These are phyloP conservation scores for Sclerurus mexicanus DNA, from an alignment of 2,113 vertebrate genomes.

Conservation along the genomic window DNA sequence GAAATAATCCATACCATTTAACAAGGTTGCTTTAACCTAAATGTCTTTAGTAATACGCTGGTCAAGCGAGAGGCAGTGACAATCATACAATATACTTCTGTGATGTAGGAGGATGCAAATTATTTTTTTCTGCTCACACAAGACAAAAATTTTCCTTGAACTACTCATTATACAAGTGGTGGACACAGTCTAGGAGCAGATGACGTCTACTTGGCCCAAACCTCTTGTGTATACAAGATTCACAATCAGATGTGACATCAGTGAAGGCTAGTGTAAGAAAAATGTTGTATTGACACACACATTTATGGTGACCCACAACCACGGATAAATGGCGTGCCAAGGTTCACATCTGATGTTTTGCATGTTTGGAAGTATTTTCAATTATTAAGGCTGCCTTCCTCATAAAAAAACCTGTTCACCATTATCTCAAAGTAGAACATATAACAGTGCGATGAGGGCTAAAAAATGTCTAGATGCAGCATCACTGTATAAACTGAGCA, in stretches of 20 bases:
- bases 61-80: not conserved
- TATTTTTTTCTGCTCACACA: not conserved
- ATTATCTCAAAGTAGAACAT: not conserved
- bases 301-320: not conserved
- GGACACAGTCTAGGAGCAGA: not conserved
- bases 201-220: not conserved
- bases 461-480: not conserved
- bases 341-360: not conserved
- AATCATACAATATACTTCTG: not conserved
- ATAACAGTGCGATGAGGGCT: not conserved
- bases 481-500: not conserved
- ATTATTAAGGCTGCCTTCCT: not conserved
- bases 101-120: not conserved
- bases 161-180: not conserved
- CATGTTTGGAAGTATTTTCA: not conserved
- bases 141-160: not conserved
- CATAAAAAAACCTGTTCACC: not conserved
- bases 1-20: not conserved
- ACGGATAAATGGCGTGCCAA: not conserved
- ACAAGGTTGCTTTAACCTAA: not conserved
- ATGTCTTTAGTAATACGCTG: not conserved
- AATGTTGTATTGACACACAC: not conserved
- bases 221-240: not conserved
- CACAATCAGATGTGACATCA: not conserved
- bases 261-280: not conserved